Conservation (phyloP, 2,797 vertebrate genomes). For the Macropus fuliginosus region DNA sequence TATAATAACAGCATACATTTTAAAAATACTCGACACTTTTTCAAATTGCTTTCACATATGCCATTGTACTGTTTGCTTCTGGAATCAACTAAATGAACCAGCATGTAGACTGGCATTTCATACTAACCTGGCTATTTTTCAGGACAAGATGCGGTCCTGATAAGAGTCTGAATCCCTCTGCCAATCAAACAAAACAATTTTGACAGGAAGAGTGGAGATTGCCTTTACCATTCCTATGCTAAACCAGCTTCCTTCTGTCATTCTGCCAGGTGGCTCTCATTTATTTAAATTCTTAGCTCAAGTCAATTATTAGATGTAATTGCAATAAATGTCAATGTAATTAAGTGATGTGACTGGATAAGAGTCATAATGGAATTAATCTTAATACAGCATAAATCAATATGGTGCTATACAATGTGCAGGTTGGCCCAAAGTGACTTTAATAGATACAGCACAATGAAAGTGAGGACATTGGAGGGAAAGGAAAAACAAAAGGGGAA, state of each 20-base stretch:
- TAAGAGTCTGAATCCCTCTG: neutral
- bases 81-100: neutral
- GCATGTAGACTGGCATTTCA: neutral
- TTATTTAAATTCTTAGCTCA: constrained; percentile 71
- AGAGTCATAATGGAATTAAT: constrained; percentile 75
- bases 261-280: constrained; percentile 58
- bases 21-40: neutral
- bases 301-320: constrained; percentile 75
- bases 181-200: neutral
- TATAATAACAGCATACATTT: neutral
- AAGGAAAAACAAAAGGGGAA: neutral
- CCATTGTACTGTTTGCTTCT: neutral
- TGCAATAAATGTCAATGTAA: constrained; percentile 74
- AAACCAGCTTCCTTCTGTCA: constrained; percentile 62
- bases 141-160: constrained; percentile 9
- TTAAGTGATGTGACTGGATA: constrained; percentile 76
- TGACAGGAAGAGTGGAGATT: neutral
- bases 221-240: neutral
- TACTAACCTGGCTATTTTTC: neutral
- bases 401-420: constrained; percentile 65
- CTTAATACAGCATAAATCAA: constrained; percentile 74
- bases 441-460: constrained; percentile 59
- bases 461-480: neutral
- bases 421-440: constrained; percentile 66
- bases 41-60: neutral